Evolutionary conservation across 1,140 invertebrate species (phyloP), one percentile per base, ranked within the genome.

Genomic region (Polypedilum pembai): DNA sequence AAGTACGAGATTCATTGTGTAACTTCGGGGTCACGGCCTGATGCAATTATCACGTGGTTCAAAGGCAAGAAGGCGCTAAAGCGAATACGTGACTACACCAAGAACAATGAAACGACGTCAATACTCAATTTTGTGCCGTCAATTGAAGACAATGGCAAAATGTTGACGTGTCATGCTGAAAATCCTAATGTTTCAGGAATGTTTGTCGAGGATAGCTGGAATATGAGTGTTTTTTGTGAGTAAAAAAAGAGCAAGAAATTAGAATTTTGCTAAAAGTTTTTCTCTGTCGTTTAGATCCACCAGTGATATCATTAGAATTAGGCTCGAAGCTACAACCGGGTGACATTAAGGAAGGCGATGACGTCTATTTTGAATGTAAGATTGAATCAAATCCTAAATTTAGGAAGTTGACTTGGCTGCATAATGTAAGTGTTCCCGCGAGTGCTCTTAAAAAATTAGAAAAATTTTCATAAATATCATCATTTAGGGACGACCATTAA

Each of bases 351-450:
- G 91, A 92, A 84, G 91, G 91, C 10, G 92, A 93, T 77, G 92
- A 94, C 77, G 91, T 94, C 8, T 94, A 93, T 83, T 93, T 94
- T 79, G 92, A 94, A 80, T 94, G 92, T 82, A 88, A 89, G 79
- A 91, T 94, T 24, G 86, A 85, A 75, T 90, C 92, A 1, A 93
- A 93, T 83, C 92, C 92, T 0, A 87, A 86, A 75, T 88, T 87
- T 77, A 88, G 88, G 66, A 88, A 88, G 78, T 87, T 94, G 8
- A 87, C 87, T 5, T 94, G 93, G 93, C 86, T 88, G 76, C 90
- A 92, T 79, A 87, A 91, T 76, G 90, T 90, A 83, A 87, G 89
- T 88, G 18, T 3, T 18, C 10, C 45, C 10, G 1, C 3, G 20
- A 20, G 18, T 21, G 20, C 17, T 5, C 17, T 20, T 8, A 69